Evolutionary conservation across 2,113 vertebrate genomes (phyloP).

Genomic region (Merops nubicus): DNA sequence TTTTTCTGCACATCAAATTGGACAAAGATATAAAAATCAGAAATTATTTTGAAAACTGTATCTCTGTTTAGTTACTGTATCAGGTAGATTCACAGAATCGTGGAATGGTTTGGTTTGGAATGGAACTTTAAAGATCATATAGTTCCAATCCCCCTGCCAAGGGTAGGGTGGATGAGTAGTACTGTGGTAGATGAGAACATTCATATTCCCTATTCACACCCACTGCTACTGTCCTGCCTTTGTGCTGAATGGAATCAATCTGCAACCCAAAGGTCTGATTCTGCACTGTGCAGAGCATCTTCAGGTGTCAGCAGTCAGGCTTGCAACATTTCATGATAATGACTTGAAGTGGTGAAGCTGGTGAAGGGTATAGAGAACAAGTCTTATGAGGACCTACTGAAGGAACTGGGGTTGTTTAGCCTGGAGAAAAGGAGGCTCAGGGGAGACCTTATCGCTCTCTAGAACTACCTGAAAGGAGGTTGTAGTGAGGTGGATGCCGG

Average conservation of each 20-base stretch:
- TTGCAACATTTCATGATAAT: background rate
- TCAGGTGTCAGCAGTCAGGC: background rate
- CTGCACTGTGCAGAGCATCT: background rate
- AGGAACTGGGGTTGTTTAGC: background rate
- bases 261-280: background rate
- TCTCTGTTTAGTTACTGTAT: background rate
- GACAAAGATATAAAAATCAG: background rate
- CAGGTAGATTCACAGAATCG: background rate
- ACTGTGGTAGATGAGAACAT: background rate
- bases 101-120: background rate
- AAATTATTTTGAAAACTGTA: background rate
- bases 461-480: background rate
- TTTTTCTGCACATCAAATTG: background rate
- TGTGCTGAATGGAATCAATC: background rate
- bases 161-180: background rate
- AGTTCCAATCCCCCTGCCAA: fast-evolving
- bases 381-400: fast-evolving
- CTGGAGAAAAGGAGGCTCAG: background rate
- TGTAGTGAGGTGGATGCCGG: fast-evolving
- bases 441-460: fast-evolving
- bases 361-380: background rate
- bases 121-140: background rate
- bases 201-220: background rate
- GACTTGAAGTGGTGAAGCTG: background rate
- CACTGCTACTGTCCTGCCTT: background rate